Evolutionary conservation across 2,797 vertebrate species (phyloP).

Genomic region (Enteromius afrohamiltoni): DNA sequence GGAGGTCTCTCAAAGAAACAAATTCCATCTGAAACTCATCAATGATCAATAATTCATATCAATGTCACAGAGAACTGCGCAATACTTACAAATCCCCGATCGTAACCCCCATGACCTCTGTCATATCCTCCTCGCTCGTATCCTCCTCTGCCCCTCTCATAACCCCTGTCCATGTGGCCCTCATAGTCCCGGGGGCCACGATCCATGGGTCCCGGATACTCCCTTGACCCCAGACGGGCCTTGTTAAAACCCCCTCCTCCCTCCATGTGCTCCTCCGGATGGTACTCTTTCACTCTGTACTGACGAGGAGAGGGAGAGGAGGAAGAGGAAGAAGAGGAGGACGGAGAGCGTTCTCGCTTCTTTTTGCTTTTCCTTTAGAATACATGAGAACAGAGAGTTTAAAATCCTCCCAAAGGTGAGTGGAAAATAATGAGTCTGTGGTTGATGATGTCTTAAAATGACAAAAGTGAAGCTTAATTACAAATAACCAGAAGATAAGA

Average conservation of each 20-base stretch:
- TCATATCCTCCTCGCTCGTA: constrained; percentile 79
- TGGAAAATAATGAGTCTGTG: neutral
- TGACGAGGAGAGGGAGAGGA: constrained; percentile 87
- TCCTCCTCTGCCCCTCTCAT: constrained; percentile 82
- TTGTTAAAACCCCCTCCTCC: constrained; percentile 82
- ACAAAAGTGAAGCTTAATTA: neutral
- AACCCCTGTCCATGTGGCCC: constrained; percentile 67
- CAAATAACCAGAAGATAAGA: too few species aligned
- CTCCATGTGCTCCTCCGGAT: constrained; percentile 84
- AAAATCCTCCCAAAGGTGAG: neutral
- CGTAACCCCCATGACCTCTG: constrained; percentile 88
- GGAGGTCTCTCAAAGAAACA: neutral
- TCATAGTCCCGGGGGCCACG: constrained; percentile 65
- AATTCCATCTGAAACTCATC: neutral
- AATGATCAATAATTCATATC: neutral
- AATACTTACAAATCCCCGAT: constrained; percentile 90
- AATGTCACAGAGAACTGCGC: neutral
- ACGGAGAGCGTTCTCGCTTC: constrained; percentile 92
- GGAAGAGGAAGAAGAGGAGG: constrained; percentile 90
- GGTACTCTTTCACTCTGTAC: constrained; percentile 79
- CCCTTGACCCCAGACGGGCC: constrained; percentile 86
- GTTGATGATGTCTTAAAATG: neutral
- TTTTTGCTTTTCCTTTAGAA: constrained; percentile 90
- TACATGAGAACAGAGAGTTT: neutral
- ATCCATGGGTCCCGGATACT: constrained; percentile 72